phyloP scores from a whole-genome alignment of 2,888 invertebrate species.

The Caenorhabditis sp. region DNA sequence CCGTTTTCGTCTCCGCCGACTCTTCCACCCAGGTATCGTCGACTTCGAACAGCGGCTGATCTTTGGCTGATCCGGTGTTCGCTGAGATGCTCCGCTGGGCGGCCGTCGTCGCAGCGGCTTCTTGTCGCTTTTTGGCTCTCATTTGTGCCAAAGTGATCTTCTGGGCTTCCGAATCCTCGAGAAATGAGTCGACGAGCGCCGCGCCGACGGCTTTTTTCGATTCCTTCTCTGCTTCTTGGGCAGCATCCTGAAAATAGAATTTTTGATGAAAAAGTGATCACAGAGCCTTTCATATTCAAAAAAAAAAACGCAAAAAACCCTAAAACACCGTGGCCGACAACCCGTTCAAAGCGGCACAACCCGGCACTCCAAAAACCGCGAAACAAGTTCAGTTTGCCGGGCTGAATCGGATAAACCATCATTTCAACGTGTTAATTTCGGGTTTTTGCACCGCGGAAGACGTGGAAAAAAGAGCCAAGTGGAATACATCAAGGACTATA shows the following conservation, averaged over 20 bases:
- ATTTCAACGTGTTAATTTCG: too few species aligned
- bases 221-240: slow-evolving; percentile 56
- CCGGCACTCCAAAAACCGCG: too few species aligned
- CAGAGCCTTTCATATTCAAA: background rate
- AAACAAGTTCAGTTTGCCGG: too few species aligned
- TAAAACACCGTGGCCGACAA: too few species aligned
- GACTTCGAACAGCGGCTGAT: slow-evolving; percentile 59
- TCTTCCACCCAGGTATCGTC: slow-evolving; percentile 58
- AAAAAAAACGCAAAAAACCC: too few species aligned
- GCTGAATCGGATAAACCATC: too few species aligned
- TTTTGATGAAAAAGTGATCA: slow-evolving; percentile 1
- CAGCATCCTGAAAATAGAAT: slow-evolving; percentile 49
- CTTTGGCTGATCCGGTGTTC: slow-evolving; percentile 6
- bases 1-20: slow-evolving; percentile 31
- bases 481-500: slow-evolving; percentile 38
- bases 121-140: slow-evolving; percentile 68
- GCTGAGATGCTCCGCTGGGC: slow-evolving; percentile 31
- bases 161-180: slow-evolving; percentile 56
- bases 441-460: background rate
- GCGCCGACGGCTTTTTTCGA: slow-evolving; percentile 39
- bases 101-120: slow-evolving; percentile 33
- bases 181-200: slow-evolving; percentile 59
- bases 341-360: too few species aligned
- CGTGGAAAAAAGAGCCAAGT: background rate
- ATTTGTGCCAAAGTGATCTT: slow-evolving; percentile 61